These are phyloP conservation scores for Lithophane semibrunnea DNA, from an alignment of 2,888 invertebrate species.

Conservation along the genomic window DNA sequence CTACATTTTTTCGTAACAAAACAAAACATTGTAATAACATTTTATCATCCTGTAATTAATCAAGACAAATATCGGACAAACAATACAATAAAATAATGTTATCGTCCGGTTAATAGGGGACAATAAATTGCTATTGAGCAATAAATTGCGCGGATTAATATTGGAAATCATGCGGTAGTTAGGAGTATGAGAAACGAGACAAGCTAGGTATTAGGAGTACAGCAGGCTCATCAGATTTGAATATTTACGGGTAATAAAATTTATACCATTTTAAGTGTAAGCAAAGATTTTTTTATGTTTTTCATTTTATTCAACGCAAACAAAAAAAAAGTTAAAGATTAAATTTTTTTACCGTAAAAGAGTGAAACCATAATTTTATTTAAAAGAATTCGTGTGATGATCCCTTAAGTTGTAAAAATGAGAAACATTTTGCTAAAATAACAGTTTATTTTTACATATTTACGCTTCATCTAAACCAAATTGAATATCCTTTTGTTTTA, in stretches of 20 bases:
- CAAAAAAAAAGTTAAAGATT: not conserved
- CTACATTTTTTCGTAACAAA: slow-evolving; percentile 4
- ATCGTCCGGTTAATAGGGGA: slow-evolving; percentile 17
- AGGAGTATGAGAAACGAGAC: not conserved
- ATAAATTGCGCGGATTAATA: slow-evolving; percentile 32
- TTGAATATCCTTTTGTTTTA: slow-evolving; percentile 33
- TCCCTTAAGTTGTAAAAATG: slow-evolving; percentile 3
- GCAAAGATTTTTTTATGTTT: not conserved
- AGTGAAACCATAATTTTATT: not conserved
- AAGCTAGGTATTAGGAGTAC: not conserved
- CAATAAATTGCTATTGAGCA: not conserved
- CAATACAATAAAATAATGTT: slow-evolving; percentile 47
- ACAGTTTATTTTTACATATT: slow-evolving; percentile 27
- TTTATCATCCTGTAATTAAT: slow-evolving; percentile 34
- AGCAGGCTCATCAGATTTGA: not conserved
- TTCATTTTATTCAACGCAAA: not conserved
- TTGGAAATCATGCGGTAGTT: not conserved
- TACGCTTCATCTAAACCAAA: slow-evolving; percentile 24
- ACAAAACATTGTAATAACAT: slow-evolving; percentile 33
- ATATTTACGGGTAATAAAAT: not conserved
- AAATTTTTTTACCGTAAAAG: not conserved
- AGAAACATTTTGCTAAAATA: not conserved
- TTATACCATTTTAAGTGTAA: too few relatives aligned
- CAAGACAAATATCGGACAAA: slow-evolving; percentile 41
- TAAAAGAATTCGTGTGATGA: not conserved